Evolutionary conservation across 2,797 vertebrate genomes (phyloP).

Genomic region (Falco rusticolus): DNA sequence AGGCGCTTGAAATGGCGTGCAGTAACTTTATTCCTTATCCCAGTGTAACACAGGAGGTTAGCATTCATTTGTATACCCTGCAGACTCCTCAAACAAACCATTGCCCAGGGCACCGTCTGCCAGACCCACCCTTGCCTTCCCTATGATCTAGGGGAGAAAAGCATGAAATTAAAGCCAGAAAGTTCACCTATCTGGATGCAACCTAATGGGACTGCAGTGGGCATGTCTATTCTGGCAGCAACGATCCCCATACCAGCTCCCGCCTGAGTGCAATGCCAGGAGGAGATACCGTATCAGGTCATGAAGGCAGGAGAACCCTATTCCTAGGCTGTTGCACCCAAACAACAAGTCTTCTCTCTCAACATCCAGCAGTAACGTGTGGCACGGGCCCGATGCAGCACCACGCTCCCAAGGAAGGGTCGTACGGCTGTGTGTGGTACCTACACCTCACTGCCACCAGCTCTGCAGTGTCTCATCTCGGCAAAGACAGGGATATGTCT

Average conservation of each 20-base stretch:
- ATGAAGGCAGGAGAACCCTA: not conserved
- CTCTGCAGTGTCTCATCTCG: not conserved
- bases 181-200: not conserved
- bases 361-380: not conserved
- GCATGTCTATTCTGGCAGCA: constrained; percentile 35
- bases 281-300: not conserved
- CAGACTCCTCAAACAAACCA: constrained; percentile 7
- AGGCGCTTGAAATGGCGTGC: not conserved
- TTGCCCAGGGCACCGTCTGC: constrained; percentile 34
- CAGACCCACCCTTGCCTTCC: constrained; percentile 27
- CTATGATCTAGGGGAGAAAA: constrained; percentile 25
- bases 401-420: not conserved
- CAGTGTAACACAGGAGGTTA: not conserved
- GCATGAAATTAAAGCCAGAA: not conserved
- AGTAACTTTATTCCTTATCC: not conserved
- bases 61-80: constrained; percentile 11
- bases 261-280: accelerated
- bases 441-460: accelerated
- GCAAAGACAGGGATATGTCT: not conserved
- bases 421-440: accelerated
- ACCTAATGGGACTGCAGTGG: not conserved
- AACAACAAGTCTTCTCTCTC: not conserved
- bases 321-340: not conserved
- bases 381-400: not conserved
- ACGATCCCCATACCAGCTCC: not conserved